Conservation (phyloP, 2,113 vertebrate genomes). For the Emydura subglobosa region DNA sequence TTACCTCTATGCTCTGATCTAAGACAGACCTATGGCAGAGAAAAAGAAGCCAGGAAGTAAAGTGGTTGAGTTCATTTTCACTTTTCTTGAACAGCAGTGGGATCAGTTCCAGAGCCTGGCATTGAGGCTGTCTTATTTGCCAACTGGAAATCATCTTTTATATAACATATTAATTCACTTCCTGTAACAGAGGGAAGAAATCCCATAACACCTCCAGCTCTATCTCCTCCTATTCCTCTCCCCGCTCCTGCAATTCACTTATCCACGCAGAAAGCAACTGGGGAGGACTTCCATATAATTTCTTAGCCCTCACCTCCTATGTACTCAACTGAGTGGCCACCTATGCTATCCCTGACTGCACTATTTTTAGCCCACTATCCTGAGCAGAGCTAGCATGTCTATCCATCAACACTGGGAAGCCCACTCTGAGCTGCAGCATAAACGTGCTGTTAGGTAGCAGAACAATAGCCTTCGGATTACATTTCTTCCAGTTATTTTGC, state of each 20-base stretch:
- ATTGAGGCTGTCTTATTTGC: conserved; percentile 51
- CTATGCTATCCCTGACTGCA: neutral
- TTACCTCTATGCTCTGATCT: conserved; percentile 46
- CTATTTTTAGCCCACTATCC: neutral
- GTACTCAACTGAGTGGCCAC: neutral
- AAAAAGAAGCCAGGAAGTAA: conserved; percentile 46
- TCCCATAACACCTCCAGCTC: conserved; percentile 3
- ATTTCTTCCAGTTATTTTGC: neutral
- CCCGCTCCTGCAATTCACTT: neutral
- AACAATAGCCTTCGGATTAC: neutral
- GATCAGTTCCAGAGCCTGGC: conserved; percentile 60
- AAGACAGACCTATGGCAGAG: conserved; percentile 46
- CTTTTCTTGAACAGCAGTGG: conserved; percentile 60
- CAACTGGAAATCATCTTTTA: conserved; percentile 59
- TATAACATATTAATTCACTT: conserved; percentile 59
- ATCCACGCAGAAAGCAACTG: neutral
- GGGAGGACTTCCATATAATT: neutral
- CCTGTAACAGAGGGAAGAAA: conserved; percentile 46
- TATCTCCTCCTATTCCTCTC: neutral
- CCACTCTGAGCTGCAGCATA: neutral
- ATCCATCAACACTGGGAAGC: neutral
- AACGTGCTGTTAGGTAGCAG: neutral
- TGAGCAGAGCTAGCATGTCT: neutral
- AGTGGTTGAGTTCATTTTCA: conserved; percentile 58
- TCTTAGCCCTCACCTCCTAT: neutral